Evolutionary conservation across 1,140 invertebrate genomes (phyloP), one percentile per base, ranked within the genome.

Genomic region (Drosophila lowei): DNA sequence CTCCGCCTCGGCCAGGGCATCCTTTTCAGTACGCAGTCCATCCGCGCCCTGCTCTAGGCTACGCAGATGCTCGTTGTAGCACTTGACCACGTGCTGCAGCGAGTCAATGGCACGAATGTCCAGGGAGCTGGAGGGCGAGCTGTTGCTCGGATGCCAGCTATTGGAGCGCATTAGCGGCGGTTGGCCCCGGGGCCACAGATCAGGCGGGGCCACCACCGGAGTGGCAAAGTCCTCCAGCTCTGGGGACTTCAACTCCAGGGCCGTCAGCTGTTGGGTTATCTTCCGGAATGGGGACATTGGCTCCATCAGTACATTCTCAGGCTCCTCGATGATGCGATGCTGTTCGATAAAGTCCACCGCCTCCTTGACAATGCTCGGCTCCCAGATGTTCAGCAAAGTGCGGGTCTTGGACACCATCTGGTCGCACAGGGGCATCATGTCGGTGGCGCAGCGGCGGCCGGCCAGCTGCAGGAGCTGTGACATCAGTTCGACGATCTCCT

Each of bases 351-450:
- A 96, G 11, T 94, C 94, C 46, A 97, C 92, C 0, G 96, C 96
- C 90, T 97, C 96, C 90, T 97, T 97, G 0, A 97, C 95, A 18
- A 97, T 92, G 9, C 94, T 94, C 0, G 96, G 94, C 90, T 97
- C 96, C 95, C 96, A 97, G 1, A 97, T 92, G 56, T 95, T 95
- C 7, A 97, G 90, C 34, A 98, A 92, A 25, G 95, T 95, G 64
- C 95, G 93, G 0, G 96, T 96, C 89, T 96, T 95, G 11, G 93
- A 93, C 44, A 96, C 94, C 93, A 96, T 96, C 72, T 95, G 95
- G 75, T 96, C 95, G 77, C 95, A 95, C 62, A 96, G 94, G 0
- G 94, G 94, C 64, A 96, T 90, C 95, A 97, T 96, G 15, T 95
- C 95, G 49, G 92, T 92, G 0, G 94, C 94, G 89, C 95, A 94